These are phyloP conservation scores for Spilosoma lubricipeda DNA, from an alignment of 2,888 invertebrate species.

Conservation along the genomic window DNA sequence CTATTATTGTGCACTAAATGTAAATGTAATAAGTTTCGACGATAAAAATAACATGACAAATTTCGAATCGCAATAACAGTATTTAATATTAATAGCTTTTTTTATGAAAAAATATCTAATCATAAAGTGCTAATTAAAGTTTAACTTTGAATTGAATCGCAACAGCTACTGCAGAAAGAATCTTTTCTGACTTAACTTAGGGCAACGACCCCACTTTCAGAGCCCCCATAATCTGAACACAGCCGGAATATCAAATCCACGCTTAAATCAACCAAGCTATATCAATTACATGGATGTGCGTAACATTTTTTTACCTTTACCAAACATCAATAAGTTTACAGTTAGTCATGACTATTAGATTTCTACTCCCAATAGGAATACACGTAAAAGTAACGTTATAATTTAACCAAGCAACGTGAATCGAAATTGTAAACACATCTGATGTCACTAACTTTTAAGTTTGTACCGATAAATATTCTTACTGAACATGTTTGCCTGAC, in stretches of 20 bases:
- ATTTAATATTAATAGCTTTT: not conserved
- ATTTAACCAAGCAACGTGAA: conserved; percentile 57
- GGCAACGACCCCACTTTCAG: conserved; percentile 47
- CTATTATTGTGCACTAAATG: not conserved
- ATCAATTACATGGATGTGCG: conserved; percentile 36
- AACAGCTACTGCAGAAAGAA: conserved; percentile 29
- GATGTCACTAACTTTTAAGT: conserved; percentile 35
- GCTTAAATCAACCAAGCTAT: conserved; percentile 20
- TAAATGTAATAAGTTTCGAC: conserved; percentile 8
- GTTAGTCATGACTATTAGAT: conserved; percentile 51
- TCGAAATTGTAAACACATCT: conserved; percentile 59
- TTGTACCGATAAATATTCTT: conserved; percentile 30
- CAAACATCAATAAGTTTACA: conserved; percentile 50
- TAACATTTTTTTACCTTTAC: conserved; percentile 35
- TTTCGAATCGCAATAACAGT: not conserved
- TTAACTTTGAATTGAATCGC: conserved; percentile 31
- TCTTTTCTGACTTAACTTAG: conserved; percentile 31
- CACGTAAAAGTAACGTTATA: conserved; percentile 56
- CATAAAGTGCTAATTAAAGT: conserved; percentile 29
- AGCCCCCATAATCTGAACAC: conserved; percentile 32
- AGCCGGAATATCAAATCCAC: conserved; percentile 29
- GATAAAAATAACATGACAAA: not conserved
- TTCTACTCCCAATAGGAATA: conserved; percentile 34
- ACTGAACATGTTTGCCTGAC: conserved; percentile 45
- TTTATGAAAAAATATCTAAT: not conserved